phyloP scores from a whole-genome alignment of 2,888 invertebrate genomes.

The Leptopilina myrica region DNA sequence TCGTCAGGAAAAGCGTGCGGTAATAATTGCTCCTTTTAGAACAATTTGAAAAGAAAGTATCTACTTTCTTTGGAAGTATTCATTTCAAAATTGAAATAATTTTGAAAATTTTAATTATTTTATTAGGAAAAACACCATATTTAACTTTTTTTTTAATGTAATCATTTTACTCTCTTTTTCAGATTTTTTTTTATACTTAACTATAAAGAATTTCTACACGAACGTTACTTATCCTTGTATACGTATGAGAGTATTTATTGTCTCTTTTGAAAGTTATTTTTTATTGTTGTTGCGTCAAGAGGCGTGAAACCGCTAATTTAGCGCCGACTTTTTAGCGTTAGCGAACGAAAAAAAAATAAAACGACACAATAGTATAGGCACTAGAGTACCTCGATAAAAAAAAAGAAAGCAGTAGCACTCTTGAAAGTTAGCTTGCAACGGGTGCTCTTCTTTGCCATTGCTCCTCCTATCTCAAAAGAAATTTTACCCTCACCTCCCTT shows the following conservation, averaged over 20 bases:
- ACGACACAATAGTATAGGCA: constrained; percentile 65
- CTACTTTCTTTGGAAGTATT: too few species aligned
- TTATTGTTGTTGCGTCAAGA: constrained; percentile 45
- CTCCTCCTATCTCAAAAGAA: constrained; percentile 42
- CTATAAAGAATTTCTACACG: neutral
- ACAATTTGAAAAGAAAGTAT: too few species aligned
- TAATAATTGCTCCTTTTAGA: too few species aligned
- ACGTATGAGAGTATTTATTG: constrained; percentile 58
- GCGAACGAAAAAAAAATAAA: constrained; percentile 49
- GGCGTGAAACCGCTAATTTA: constrained; percentile 58
- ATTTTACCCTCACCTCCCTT: neutral
- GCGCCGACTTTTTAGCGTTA: constrained; percentile 65
- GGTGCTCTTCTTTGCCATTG: constrained; percentile 65
- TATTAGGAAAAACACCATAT: too few species aligned
- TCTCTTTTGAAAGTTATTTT: constrained; percentile 52
- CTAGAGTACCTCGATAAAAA: constrained; percentile 67
- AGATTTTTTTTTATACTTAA: too few species aligned
- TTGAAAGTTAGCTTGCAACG: constrained; percentile 72
- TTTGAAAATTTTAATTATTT: too few species aligned
- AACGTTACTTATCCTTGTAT: constrained; percentile 34
- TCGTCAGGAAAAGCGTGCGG: too few species aligned
- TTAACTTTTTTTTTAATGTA: too few species aligned
- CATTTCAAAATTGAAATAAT: too few species aligned
- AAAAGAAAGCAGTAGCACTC: constrained; percentile 67
- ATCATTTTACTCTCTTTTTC: neutral